Evolutionary conservation across 2,888 invertebrate species (phyloP).

Genomic region (Petrophora chlorosata): DNA sequence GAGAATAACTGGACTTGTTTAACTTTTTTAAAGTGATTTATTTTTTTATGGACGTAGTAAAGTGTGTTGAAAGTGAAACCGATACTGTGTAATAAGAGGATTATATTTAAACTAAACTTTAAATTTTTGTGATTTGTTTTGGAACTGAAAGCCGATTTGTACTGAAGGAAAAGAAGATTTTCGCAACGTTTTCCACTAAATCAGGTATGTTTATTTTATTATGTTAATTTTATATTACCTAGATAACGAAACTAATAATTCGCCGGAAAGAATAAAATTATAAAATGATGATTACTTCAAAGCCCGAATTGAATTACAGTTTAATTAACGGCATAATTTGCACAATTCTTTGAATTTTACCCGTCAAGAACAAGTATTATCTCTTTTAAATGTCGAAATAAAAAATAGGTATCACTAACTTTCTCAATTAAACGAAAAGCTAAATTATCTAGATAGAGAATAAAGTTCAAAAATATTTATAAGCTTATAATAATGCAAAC

Average conservation of each 20-base stretch:
- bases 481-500: too few species aligned
- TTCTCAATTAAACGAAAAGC: too few species aligned
- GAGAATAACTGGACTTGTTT: slow-evolving; percentile 56
- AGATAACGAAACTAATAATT: background rate
- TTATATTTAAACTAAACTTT: slow-evolving; percentile 48
- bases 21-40: slow-evolving; percentile 45
- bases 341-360: too few species aligned
- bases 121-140: slow-evolving; percentile 40
- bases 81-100: slow-evolving; percentile 55
- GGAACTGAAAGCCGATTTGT: slow-evolving; percentile 34
- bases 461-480: too few species aligned
- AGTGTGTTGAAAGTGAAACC: slow-evolving; percentile 68
- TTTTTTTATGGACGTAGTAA: slow-evolving; percentile 45
- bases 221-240: background rate
- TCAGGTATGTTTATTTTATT: slow-evolving; percentile 28
- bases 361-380: too few species aligned
- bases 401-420: too few species aligned
- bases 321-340: too few species aligned
- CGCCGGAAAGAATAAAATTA: too few species aligned
- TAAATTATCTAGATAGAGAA: too few species aligned
- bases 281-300: too few species aligned
- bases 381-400: too few species aligned
- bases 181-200: slow-evolving; percentile 9
- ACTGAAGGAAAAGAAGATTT: slow-evolving; percentile 26
- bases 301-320: too few species aligned